A percentile compares a stretch with the other conserved stretches of the same genome.
phyloP scores from a whole-genome alignment of 2,888 invertebrate genomes.

The Caenorhabditis auriculariae region DNA sequence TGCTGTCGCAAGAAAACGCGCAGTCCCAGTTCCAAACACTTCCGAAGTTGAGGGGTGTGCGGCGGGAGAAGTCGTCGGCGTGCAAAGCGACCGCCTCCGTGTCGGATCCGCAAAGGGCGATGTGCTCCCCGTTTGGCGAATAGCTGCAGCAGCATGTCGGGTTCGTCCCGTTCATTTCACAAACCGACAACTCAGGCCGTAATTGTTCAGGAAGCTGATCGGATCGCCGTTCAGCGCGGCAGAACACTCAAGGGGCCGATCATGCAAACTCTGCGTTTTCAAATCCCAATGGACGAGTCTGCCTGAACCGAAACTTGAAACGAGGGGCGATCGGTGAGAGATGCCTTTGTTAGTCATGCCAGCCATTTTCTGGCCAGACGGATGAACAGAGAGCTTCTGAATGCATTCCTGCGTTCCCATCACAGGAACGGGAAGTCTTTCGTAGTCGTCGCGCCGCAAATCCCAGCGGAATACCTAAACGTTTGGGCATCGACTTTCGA shows the following conservation, averaged over 20 bases:
- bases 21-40: constrained; percentile 43
- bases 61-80: constrained; percentile 15
- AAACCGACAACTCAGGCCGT: too few relatives aligned
- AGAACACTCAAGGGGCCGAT: too few relatives aligned
- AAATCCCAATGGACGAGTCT: constrained; percentile 22
- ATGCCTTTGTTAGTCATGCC: constrained; percentile 32
- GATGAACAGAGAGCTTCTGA: constrained; percentile 33
- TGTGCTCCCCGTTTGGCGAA: constrained; percentile 22
- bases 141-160: constrained; percentile 5
- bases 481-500: background rate
- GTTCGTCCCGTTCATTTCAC: too few relatives aligned
- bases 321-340: too few relatives aligned
- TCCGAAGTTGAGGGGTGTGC: constrained; percentile 4
- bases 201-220: too few relatives aligned
- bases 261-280: too few relatives aligned
- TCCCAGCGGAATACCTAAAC: constrained; percentile 13
- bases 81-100: constrained; percentile 12
- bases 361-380: constrained; percentile 23
- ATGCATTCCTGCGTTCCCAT: constrained; percentile 25
- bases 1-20: constrained; percentile 26
- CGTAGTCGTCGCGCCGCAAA: constrained; percentile 12
- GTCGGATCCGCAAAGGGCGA: constrained; percentile 21
- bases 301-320: too few relatives aligned
- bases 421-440: constrained; percentile 21
- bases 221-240: too few relatives aligned